Evolutionary conservation across 2,888 invertebrate genomes (phyloP).

Genomic region (Synanthedon formicaeformis): DNA sequence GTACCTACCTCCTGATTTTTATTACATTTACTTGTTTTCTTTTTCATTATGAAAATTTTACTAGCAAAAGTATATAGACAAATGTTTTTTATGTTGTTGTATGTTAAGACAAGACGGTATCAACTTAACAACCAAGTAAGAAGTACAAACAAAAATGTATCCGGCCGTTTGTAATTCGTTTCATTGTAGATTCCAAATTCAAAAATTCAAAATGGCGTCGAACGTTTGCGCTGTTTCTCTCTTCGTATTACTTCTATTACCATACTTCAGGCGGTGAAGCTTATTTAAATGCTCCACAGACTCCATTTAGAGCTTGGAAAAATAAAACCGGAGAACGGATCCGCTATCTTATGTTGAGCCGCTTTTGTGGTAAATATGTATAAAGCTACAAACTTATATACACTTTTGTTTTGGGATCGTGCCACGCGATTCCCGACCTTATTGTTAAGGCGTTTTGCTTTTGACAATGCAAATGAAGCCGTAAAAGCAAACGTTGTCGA

Average conservation of each 20-base stretch:
- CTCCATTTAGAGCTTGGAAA: slow-evolving; percentile 71
- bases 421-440: slow-evolving; percentile 22
- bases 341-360: slow-evolving; percentile 66
- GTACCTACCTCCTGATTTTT: too few species aligned
- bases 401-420: slow-evolving; percentile 8
- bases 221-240: slow-evolving; percentile 55
- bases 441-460: slow-evolving; percentile 7
- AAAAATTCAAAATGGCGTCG: slow-evolving; percentile 57
- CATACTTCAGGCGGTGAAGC: slow-evolving; percentile 67
- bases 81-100: too few species aligned
- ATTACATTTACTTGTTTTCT: too few species aligned
- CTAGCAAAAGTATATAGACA: too few species aligned
- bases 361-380: slow-evolving; percentile 71
- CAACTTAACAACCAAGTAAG: too few species aligned
- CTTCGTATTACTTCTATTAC: slow-evolving; percentile 68
- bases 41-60: too few species aligned
- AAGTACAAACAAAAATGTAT: too few species aligned
- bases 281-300: slow-evolving; percentile 72
- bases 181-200: slow-evolving; percentile 14
- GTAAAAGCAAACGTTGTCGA: slow-evolving; percentile 11
- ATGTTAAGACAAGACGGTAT: too few species aligned
- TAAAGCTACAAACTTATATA: slow-evolving; percentile 41
- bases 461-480: neutral
- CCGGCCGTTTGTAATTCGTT: too few species aligned
- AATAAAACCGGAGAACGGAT: slow-evolving; percentile 67